These are phyloP conservation scores for Geophilus truncorum DNA, from an alignment of 2,888 invertebrate genomes.

Conservation along the genomic window DNA sequence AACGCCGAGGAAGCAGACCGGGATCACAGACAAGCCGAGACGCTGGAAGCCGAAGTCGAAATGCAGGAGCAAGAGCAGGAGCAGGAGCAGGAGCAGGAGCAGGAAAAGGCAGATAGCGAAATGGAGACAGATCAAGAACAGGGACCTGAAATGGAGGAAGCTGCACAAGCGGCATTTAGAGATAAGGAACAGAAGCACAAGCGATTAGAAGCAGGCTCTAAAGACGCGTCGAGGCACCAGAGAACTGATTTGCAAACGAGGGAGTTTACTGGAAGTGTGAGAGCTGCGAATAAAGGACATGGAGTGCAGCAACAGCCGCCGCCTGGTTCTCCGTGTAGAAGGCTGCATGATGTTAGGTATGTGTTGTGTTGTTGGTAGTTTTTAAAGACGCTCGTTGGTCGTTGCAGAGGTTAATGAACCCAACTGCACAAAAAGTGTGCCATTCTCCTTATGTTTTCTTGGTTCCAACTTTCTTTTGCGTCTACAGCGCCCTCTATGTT, in stretches of 20 bases:
- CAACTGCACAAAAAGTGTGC: too few relatives aligned
- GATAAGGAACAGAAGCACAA: neutral
- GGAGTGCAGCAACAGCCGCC: too few relatives aligned
- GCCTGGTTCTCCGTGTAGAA: too few relatives aligned
- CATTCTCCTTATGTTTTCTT: too few relatives aligned
- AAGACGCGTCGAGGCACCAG: neutral
- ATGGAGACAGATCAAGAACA: neutral
- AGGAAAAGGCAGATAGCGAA: neutral
- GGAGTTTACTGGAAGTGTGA: neutral
- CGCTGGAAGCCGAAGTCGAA: neutral
- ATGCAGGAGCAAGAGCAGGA: neutral
- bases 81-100: neutral
- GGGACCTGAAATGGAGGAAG: neutral
- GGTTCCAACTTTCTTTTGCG: too few relatives aligned
- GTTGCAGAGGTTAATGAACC: too few relatives aligned
- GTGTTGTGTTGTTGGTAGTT: too few relatives aligned
- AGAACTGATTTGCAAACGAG: neutral
- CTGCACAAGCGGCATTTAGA: neutral
- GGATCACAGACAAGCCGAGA: neutral
- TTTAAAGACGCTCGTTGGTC: too few relatives aligned
- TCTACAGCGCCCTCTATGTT: too few relatives aligned
- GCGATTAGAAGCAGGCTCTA: neutral
- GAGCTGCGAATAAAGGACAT: neutral
- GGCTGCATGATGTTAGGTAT: too few relatives aligned
- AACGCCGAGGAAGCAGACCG: neutral